These are phyloP conservation scores for Eulithis testata DNA, from an alignment of 2,888 invertebrate species.

Conservation along the genomic window DNA sequence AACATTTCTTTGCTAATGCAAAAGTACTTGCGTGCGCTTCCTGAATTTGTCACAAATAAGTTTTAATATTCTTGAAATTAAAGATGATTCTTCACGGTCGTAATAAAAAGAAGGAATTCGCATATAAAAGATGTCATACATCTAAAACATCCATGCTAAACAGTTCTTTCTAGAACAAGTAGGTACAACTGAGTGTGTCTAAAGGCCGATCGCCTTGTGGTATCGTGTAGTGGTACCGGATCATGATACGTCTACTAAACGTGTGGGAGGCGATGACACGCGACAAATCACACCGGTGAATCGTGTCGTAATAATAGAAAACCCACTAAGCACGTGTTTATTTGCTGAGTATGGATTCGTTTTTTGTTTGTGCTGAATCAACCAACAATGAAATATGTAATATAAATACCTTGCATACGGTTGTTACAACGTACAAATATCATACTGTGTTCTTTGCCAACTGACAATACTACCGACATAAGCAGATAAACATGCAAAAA, in stretches of 20 bases:
- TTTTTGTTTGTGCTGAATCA: conserved; percentile 5
- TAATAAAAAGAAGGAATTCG: conserved; percentile 30
- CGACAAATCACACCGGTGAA: conserved; percentile 57
- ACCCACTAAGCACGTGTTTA: conserved; percentile 41
- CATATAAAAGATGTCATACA: conserved; percentile 16
- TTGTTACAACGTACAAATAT: no score
- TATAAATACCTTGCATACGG: no score
- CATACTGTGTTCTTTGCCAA: no score
- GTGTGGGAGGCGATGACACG: conserved; percentile 61
- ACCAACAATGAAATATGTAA: no score
- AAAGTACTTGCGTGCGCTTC: conserved; percentile 23
- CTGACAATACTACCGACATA: no score
- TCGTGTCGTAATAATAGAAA: conserved; percentile 46
- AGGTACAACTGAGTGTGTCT: conserved; percentile 37
- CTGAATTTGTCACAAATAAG: conserved; percentile 21
- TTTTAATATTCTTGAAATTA: conserved; percentile 27
- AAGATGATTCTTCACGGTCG: conserved; percentile 16
- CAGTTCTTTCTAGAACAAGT: conserved; percentile 51
- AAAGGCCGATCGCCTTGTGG: conserved; percentile 55
- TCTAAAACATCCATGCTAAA: conserved; percentile 19
- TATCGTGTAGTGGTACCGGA: conserved; percentile 55
- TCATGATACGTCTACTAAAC: conserved; percentile 51
- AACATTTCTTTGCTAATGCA: conserved; percentile 25
- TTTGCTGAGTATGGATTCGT: conserved; percentile 20
- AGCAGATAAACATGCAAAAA: background rate